Base-by-base conservation (phyloP, 2,113 vertebrate genomes). In the Platysteira castanea region DNA sequence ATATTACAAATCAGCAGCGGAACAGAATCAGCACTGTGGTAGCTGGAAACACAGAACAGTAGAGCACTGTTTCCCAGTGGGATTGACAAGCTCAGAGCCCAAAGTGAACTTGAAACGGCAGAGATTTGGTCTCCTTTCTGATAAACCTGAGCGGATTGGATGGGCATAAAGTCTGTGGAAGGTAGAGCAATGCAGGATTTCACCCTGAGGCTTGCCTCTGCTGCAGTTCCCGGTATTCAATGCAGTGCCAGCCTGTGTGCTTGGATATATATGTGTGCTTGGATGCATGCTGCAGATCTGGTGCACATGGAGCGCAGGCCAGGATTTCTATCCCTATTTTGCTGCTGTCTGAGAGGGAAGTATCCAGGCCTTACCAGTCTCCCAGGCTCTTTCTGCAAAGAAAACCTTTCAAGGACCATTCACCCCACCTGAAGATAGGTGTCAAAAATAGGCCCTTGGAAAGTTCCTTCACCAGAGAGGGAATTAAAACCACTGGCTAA, bases 101-200 rank as follows among this genome's bases (percentile, higher is more conserved):
- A 64, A 53, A 90, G 76, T 33, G 73, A 89, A 86, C 57, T 68
- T 26, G 56, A 88, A 94, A 71, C 16, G 6, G 76, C 73, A 92
- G 80, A 78, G 52, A 61, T 87, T 86, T 77, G 37, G 80, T 75
- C 88, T 95, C 95, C 86, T 95, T 97, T 96, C 96, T 93, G 83
- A 90, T 73, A 92, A 90, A 94, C 88, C 92, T 94, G 92, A 97
- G 93, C 64, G 75, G 47, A n/a, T 68, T 1, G 6, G 46, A 42
- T 63, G 71, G 71, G 65, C 27, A 41, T 18, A 74, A 77, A 70
- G 59, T 35, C 59, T 67, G 63, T 53, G 93, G 85, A 60, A 74
- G 22, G 60, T 50, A 52, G n/a, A 90, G 88, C 64, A 71, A 28
- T n/a, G 76, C n/a, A 71, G 73, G 86, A 60, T 93, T 80, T 78